Evolutionary conservation across 2,888 invertebrate species (phyloP), one percentile per base, ranked within the genome.

Genomic region (Trissolcus japonicus): DNA sequence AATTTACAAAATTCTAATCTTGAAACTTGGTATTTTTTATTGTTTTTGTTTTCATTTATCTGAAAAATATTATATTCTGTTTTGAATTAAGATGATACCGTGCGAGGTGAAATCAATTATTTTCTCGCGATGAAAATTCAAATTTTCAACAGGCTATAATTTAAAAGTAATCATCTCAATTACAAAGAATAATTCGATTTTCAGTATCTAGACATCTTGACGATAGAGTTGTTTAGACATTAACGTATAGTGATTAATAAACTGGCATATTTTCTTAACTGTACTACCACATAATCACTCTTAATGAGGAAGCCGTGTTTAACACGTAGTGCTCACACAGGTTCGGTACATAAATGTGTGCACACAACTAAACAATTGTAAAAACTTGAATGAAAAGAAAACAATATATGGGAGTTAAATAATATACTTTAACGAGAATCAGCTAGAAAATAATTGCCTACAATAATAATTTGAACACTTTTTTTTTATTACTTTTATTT

Each of bases 231-330:
- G 16, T 17, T 17, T 13, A 16, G 11, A 51, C 16, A 51, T 51
- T 19, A 17, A 51, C 19, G 51, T 17, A 35, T 35, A 51, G 19
- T 19, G 51, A 51, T 51, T 51, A 51, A 51, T 51, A 17, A 35
- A 51, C 51, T 19, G 17, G 19, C 51, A 51, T 51, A 51, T 51
- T 17, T 51, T 17, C 17, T 51, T 19, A 19, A 51, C 51, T 51
- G 51, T 17, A 51, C 51, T 17, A 51, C 51, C 16, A 51, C 17
- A 51, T 51, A 51, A 51, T 51, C 51, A 51, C 19, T 19, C 19
- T 51, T 51, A 51, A 51, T 51, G 51, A 51, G 51, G 51, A 51
- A 51, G 51, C 19, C 19, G 19, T 51, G 19, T 51, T 51, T 51
- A 51, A 51, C 51, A 51, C 51, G 51, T 51, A 13, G 51, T 51